These are phyloP conservation scores for Petrolisthes manimaculis DNA, from an alignment of 2,888 invertebrate genomes.

Conservation along the genomic window DNA sequence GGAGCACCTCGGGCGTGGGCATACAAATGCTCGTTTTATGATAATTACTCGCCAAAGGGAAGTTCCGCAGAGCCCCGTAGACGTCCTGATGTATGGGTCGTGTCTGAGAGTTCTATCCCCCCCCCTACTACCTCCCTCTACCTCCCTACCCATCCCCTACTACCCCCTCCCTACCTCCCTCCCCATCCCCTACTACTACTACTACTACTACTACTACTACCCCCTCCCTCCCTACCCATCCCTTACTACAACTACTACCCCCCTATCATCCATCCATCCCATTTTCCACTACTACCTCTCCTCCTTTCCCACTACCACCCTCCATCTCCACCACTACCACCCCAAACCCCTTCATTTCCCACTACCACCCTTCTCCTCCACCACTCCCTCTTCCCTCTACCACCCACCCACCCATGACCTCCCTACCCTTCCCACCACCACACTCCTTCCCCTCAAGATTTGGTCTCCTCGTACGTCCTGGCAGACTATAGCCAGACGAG, in stretches of 20 bases:
- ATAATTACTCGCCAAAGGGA: constrained; percentile 55
- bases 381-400: too few species aligned
- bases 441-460: not conserved
- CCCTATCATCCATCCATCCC: too few species aligned
- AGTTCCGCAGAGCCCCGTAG: constrained; percentile 45
- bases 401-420: not conserved
- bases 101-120: constrained; percentile 10
- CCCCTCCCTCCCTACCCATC: not conserved
- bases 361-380: too few species aligned
- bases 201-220: not conserved
- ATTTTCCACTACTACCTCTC: too few species aligned
- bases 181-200: too few species aligned
- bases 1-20: constrained; percentile 44
- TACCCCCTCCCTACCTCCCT: not conserved
- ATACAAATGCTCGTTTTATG: constrained; percentile 57
- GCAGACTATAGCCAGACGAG: not conserved
- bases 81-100: constrained; percentile 48
- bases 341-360: too few species aligned
- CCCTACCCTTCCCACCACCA: not conserved
- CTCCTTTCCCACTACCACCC: not conserved
- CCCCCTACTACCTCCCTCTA: not conserved
- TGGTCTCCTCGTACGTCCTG: not conserved
- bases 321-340: not conserved
- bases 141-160: not conserved
- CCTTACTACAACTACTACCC: not conserved